Evolutionary conservation across 1,140 invertebrate genomes (phyloP), one percentile per base, ranked within the genome.

Genomic region (Bombus difficillimus): DNA sequence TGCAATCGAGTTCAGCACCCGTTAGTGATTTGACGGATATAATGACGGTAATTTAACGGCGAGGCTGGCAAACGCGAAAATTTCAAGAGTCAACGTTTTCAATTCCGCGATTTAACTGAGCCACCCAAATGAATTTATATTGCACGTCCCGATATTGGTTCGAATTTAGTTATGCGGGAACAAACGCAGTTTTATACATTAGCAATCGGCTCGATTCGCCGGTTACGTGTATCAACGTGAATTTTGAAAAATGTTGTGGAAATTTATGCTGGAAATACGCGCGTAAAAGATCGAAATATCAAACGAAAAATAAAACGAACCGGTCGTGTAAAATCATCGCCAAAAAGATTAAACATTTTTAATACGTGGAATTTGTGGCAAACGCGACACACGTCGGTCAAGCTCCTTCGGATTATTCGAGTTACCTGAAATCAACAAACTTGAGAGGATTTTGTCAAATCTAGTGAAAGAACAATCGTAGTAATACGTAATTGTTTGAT

Each of bases 31-130:
- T 66, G 77, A 79, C 59, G 62, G 59, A 43, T n/a, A 66, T 66
- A 79, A 64, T 79, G 77, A 79, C n/a, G 59, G 77, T 64, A 68
- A 79, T 79, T 79, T 79, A 66, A 79, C 41, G 77, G 59, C 39
- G 18, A 12, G 18, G 12, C 32, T 76, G 74, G 53, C 74, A 57
- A 59, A 64, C 62, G 39, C 12, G 62, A 79, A 79, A 64, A 79
- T 79, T 79, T 47, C 18, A 79, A 47, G 59, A 41, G 77, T 79
- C 77, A 64, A 66, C 59, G n/a, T 64, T 43, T 64, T 79, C 77
- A 41, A 66, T 79, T 15, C 62, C 8, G 22, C 37, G 57, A 64
- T 77, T 78, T 66, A 22, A 41, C 37, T n/a, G 41, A 13, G 10
- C n/a, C 32, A 25, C 13, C 37, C 8, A 22, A 78, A 78, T 66